Evolutionary conservation across 2,797 vertebrate genomes (phyloP).

Genomic region (Enoplosus armatus): DNA sequence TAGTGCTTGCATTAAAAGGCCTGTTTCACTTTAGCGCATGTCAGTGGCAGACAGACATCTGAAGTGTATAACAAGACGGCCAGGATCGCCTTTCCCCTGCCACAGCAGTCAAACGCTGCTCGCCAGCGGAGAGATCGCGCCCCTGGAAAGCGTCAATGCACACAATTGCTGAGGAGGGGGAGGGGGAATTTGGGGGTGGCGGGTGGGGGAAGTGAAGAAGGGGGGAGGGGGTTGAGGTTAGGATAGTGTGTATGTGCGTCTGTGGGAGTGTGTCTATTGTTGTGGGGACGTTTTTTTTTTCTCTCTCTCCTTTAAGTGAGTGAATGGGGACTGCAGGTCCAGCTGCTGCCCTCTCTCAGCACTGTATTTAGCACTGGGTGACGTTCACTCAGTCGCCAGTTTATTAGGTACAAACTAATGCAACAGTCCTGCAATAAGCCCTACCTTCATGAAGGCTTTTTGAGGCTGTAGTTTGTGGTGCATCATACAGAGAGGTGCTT

Average conservation of each 20-base stretch:
- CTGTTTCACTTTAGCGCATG: conserved; percentile 41
- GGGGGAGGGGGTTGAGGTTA: conserved; percentile 69
- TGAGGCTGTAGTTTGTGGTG: not conserved
- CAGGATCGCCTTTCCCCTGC: conserved; percentile 36
- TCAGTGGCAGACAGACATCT: conserved; percentile 39
- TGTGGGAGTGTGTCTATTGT: conserved; percentile 82
- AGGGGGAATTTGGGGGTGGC: conserved; percentile 67
- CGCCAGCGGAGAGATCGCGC: conserved; percentile 56
- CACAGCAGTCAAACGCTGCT: conserved; percentile 58
- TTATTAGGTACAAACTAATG: not conserved
- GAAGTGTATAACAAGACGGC: conserved; percentile 26
- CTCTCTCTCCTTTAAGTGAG: conserved; percentile 36
- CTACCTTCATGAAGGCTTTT: not conserved
- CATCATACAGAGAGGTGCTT: not conserved
- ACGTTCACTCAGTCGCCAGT: not conserved
- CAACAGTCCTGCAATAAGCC: not conserved
- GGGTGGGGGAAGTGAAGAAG: conserved; percentile 34
- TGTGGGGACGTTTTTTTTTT: conserved; percentile 53
- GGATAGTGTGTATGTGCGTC: conserved; percentile 60
- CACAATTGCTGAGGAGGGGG: conserved; percentile 75
- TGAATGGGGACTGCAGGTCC: conserved; percentile 68
- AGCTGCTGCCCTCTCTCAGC: conserved; percentile 61
- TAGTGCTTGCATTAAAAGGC: conserved; percentile 47
- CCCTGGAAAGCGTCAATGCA: conserved; percentile 81
- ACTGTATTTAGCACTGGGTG: conserved; percentile 37